Evolutionary conservation across 2,888 invertebrate genomes (phyloP).

Genomic region (Podotricha telesiphe): DNA sequence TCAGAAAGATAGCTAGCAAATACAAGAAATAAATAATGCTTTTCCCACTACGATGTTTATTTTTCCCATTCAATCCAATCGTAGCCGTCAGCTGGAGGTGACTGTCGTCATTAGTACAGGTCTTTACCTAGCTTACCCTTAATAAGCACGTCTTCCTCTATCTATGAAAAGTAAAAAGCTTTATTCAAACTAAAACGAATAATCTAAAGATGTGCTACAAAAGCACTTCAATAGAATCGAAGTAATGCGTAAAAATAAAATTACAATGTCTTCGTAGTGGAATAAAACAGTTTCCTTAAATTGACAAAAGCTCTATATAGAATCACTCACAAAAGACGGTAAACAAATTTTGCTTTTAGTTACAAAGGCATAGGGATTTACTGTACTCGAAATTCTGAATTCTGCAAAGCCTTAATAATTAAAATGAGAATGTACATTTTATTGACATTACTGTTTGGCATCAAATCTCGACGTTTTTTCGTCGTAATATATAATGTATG

Average conservation of each 20-base stretch:
- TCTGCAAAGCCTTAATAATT: constrained; percentile 51
- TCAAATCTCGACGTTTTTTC: not conserved
- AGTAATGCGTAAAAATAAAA: constrained; percentile 26
- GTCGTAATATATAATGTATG: not conserved
- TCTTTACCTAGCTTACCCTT: constrained; percentile 42
- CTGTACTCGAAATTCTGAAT: constrained; percentile 32
- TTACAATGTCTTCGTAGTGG: constrained; percentile 22
- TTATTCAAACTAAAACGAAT: not conserved
- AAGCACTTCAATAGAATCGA: constrained; percentile 33
- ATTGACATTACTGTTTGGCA: not conserved
- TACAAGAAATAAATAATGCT: not conserved
- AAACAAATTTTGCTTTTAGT: constrained; percentile 52
- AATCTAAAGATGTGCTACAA: constrained; percentile 12
- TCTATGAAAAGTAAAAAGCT: constrained; percentile 9
- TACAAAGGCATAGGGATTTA: constrained; percentile 61
- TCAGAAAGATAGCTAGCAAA: not conserved
- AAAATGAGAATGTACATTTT: constrained; percentile 44
- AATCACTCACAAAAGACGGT: constrained; percentile 52
- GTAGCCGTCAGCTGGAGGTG: constrained; percentile 70
- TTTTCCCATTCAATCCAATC: constrained; percentile 42
- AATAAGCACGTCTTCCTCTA: constrained; percentile 20
- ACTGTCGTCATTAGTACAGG: constrained; percentile 65
- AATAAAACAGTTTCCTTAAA: constrained; percentile 35
- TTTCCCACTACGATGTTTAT: constrained; percentile 34
- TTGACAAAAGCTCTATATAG: constrained; percentile 31